phyloP scores from a whole-genome alignment of 2,797 vertebrate genomes.

The Varecia variegata region DNA sequence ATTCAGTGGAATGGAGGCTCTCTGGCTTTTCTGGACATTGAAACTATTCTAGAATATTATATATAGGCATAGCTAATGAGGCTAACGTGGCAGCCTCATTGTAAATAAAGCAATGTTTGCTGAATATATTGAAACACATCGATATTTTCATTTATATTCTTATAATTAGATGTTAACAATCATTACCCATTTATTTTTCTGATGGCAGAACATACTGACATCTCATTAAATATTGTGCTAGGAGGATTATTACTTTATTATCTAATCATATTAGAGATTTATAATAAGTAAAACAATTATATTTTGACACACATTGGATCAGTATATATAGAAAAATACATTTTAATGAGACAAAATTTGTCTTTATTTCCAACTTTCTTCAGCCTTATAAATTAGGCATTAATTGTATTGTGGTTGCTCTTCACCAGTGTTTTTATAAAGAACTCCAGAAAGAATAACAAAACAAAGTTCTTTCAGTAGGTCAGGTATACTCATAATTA shows the following conservation, averaged over 20 bases:
- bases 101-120: background rate
- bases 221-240: background rate
- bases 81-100: background rate
- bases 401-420: background rate
- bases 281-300: background rate
- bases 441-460: background rate
- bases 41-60: background rate
- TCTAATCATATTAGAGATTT: background rate
- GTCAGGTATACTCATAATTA: background rate
- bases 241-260: background rate
- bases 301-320: background rate
- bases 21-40: background rate
- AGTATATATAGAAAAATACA: background rate
- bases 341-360: background rate
- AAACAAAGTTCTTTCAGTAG: background rate
- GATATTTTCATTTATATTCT: background rate
- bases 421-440: background rate
- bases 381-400: background rate
- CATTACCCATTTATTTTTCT: background rate
- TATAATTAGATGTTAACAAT: background rate
- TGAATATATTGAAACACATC: background rate
- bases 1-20: background rate
- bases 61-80: background rate
- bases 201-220: background rate
- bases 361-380: background rate